phyloP scores from a whole-genome alignment of 2,888 invertebrate species.

The Dicranocentrus wangi region DNA sequence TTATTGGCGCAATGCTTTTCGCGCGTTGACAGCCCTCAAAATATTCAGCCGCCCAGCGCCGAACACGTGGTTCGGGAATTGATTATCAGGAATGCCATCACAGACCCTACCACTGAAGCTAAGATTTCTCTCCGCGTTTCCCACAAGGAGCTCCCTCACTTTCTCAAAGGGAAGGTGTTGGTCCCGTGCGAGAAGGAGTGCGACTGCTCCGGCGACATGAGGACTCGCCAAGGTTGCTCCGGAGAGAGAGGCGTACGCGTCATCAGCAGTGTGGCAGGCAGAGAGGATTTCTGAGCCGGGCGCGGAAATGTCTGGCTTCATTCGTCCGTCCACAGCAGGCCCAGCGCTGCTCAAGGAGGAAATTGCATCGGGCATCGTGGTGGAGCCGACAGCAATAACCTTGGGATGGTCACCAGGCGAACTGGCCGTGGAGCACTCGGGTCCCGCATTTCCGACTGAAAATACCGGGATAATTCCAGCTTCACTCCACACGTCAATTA shows the following conservation, averaged over 20 bases:
- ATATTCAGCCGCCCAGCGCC: slow-evolving; percentile 20
- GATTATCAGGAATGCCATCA: background rate
- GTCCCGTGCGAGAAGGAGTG: background rate
- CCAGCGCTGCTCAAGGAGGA: slow-evolving; percentile 2
- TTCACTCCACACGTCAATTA: slow-evolving; percentile 36
- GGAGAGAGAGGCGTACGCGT: slow-evolving; percentile 32
- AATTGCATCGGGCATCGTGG: background rate
- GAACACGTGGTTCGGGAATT: slow-evolving; percentile 45
- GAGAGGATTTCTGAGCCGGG: slow-evolving; percentile 8
- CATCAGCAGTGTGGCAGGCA: slow-evolving; percentile 8
- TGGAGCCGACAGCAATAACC: slow-evolving; percentile 30
- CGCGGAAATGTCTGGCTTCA: slow-evolving; percentile 26
- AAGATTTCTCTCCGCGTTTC: background rate
- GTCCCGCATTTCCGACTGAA: slow-evolving; percentile 11
- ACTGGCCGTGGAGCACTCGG: slow-evolving; percentile 6
- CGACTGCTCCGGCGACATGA: background rate
- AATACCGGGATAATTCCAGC: slow-evolving; percentile 61
- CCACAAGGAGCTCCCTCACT: background rate
- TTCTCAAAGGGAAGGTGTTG: background rate
- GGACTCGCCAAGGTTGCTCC: slow-evolving; percentile 1
- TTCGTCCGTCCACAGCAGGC: background rate
- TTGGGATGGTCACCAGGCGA: slow-evolving; percentile 21
- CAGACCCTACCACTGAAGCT: background rate
- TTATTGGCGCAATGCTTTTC: background rate
- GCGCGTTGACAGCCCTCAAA: background rate